Conservation (phyloP, 2,113 vertebrate genomes). For the Rafetus swinhoei region DNA sequence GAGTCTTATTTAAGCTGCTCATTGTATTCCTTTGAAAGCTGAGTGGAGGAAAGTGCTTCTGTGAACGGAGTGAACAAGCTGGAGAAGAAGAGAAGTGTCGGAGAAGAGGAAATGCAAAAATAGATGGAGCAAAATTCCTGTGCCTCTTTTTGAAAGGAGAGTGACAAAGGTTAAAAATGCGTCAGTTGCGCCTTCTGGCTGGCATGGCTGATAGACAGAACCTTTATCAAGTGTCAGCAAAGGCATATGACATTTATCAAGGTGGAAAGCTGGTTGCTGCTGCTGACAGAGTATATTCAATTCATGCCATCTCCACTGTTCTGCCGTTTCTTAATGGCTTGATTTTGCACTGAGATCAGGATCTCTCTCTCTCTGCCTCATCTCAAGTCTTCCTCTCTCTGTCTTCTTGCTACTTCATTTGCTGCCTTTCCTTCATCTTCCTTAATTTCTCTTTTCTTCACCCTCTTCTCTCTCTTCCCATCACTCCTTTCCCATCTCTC, state of each 20-base stretch:
- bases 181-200: conserved; percentile 37
- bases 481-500: not conserved
- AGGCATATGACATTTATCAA: conserved; percentile 78
- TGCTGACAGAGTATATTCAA: conserved; percentile 67
- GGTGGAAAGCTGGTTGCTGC: conserved; percentile 13
- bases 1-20: conserved; percentile 44
- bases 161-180: conserved; percentile 50
- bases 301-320: conserved; percentile 51
- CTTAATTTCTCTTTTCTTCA: not conserved
- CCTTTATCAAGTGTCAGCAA: conserved; percentile 77
- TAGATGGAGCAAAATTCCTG: not conserved
- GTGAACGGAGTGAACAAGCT: conserved; percentile 14
- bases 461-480: not conserved
- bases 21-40: conserved; percentile 3
- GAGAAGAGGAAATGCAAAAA: not conserved
- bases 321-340: conserved; percentile 54
- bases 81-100: not conserved
- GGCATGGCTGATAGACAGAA: conserved; percentile 45
- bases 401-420: not conserved
- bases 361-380: conserved; percentile 18
- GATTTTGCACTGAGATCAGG: not conserved
- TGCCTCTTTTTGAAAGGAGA: not conserved
- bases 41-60: conserved; percentile 36
- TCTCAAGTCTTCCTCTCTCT: not conserved
- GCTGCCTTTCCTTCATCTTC: not conserved